Percentiles rank a stretch among this genome's conserved stretches.
phyloP scores from a whole-genome alignment of 2,797 vertebrate genomes.

The Hyperoplus immaculatus region DNA sequence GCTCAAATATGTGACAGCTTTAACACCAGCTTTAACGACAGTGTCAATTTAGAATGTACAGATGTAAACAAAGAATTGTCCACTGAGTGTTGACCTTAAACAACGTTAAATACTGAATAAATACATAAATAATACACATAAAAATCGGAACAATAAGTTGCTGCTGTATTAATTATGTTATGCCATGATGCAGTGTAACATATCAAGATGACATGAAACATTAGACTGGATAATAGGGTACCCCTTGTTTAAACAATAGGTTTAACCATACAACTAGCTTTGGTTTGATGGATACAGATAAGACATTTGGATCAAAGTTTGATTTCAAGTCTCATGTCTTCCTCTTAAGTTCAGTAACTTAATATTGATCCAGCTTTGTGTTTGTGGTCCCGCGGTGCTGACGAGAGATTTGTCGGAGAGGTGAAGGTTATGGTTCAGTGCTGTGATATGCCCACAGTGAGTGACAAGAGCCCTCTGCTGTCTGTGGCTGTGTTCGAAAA shows the following conservation, averaged over 20 bases:
- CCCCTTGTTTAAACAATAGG: background rate
- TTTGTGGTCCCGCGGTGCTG: constrained; percentile 50
- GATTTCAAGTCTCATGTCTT: constrained; percentile 31
- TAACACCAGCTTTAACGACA: too few species aligned
- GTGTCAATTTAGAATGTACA: too few species aligned
- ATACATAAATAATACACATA: too few species aligned
- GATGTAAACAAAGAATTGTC: too few species aligned
- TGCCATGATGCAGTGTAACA: background rate
- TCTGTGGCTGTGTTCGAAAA: too few species aligned
- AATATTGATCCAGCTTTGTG: constrained; percentile 58
- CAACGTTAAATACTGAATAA: too few species aligned
- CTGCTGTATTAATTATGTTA: too few species aligned
- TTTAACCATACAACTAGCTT: background rate
- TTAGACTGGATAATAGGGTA: background rate
- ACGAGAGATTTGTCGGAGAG: constrained; percentile 66
- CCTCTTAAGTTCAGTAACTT: constrained; percentile 59
- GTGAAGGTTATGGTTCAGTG: constrained; percentile 76
- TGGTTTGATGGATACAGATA: background rate
- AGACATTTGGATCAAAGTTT: background rate
- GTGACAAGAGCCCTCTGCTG: constrained; percentile 77
- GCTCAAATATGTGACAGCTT: too few species aligned
- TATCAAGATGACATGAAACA: background rate
- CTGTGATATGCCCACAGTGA: constrained; percentile 80
- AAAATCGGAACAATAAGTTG: too few species aligned
- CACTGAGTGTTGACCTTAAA: too few species aligned